phyloP scores from a whole-genome alignment of 2,797 vertebrate genomes.

The Octomys mimax region DNA sequence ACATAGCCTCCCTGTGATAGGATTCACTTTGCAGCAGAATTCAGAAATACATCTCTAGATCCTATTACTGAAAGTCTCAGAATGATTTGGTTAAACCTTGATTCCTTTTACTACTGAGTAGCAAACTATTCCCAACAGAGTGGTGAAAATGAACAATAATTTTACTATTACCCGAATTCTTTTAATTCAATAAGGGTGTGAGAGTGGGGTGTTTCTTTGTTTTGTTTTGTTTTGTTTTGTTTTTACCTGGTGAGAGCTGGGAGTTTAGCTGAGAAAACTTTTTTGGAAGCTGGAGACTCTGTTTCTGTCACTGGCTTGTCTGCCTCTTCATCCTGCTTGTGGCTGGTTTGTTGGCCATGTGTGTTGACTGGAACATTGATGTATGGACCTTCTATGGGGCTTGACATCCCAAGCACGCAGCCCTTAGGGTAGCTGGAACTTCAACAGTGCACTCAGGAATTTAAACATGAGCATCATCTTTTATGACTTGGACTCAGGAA shows the following conservation, averaged over 20 bases:
- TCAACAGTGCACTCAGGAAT: not conserved
- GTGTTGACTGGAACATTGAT: too few relatives aligned
- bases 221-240: not conserved
- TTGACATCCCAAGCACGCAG: not conserved
- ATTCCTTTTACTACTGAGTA: not conserved
- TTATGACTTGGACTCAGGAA: not conserved
- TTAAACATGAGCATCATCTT: not conserved
- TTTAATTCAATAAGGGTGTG: not conserved
- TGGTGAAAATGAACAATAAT: not conserved
- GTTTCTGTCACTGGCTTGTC: not conserved
- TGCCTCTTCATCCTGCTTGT: not conserved
- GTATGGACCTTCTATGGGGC: not conserved
- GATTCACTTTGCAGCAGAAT: not conserved
- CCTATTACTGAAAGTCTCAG: not conserved
- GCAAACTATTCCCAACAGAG: not conserved
- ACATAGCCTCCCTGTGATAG: not conserved
- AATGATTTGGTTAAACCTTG: not conserved
- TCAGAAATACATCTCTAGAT: conserved; percentile 30
- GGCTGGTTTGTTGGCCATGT: not conserved
- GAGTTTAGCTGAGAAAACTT: not conserved
- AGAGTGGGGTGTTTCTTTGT: not conserved
- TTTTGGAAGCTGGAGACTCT: not conserved
- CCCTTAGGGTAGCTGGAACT: not conserved
- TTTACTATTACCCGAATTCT: not conserved
- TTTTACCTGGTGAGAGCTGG: not conserved